phyloP scores from a whole-genome alignment of 1,140 invertebrate species.

The Drosophila cardini region DNA sequence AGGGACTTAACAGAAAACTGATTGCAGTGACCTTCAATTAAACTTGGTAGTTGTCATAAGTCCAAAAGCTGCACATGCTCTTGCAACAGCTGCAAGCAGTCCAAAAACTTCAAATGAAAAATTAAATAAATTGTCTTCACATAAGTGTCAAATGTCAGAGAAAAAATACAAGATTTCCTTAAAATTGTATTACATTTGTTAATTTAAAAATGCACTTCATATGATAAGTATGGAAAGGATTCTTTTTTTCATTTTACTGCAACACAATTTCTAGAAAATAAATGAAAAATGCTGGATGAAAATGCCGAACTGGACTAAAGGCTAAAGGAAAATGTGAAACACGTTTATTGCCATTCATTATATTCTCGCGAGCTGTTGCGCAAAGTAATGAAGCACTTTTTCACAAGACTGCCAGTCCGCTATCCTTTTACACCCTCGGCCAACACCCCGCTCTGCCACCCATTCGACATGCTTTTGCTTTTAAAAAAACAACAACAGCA shows the following conservation, averaged over 20 bases:
- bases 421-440: constrained; percentile 51
- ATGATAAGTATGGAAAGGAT: not conserved
- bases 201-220: constrained; percentile 33
- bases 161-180: constrained; percentile 16
- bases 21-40: constrained; percentile 58
- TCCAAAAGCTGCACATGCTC: constrained; percentile 18
- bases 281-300: constrained; percentile 63
- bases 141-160: constrained; percentile 23
- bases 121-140: constrained; percentile 17
- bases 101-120: constrained; percentile 1
- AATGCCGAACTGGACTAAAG: constrained; percentile 44
- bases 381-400: constrained; percentile 82
- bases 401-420: constrained; percentile 37
- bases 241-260: not conserved
- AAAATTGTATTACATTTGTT: constrained; percentile 11
- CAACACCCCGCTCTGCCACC: not conserved
- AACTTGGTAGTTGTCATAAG: constrained; percentile 17
- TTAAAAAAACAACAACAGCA: constrained; percentile 19
- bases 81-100: constrained; percentile 19
- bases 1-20: constrained; percentile 24
- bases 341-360: constrained; percentile 84
- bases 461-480: constrained; percentile 51
- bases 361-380: constrained; percentile 82
- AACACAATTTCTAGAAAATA: constrained; percentile 17
- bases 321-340: constrained; percentile 77